Base-by-base conservation (phyloP, 2,113 vertebrate species). In the Colistium nudipinnis region DNA sequence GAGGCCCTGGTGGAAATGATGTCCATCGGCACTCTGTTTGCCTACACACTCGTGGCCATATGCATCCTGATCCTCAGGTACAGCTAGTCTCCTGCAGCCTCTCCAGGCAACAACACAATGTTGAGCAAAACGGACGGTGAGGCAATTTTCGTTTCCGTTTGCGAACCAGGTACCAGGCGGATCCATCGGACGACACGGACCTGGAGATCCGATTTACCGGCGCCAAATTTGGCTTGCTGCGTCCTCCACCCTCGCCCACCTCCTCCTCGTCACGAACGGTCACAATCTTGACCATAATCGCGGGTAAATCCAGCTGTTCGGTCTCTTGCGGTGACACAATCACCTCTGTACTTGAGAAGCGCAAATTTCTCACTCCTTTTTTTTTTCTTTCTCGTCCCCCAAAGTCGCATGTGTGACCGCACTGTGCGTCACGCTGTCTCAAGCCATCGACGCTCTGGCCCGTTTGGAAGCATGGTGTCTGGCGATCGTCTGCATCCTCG, bases 41-140 rank as follows among this genome's bases (percentile, higher is more conserved):
- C 94, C 36, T 97, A 95, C 90, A 95, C 93, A 0, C 90, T 96
- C 9, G 95, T 96, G 63, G 94, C 95, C 55, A 82, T 91, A 79
- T 96, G 94, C 67, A 94, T 96, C 76, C 89, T 97, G 52, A 92
- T 96, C 71, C 92, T 96, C 62, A 94, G 96, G 95, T 96, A 85
- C 2, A 0, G 17, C 4, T 55, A 27, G 12, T 38, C 38, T 41
- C 6, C 11, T 22, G 17, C 12, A 30, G 8, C 35, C 7, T 36
- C 28, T 31, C 24, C 7, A 6, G 4, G 27, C 4, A 33, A 33
- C 9, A 33, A 4, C 31, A 47, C 3, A 38, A 28, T 11, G 1
- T n/a, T 66, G 22, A 51, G 8, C 24, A 48, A 39, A 22, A 22
- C 6, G n/a, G 0, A 55, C 25, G 39, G n/a, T 13, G 39, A 33